These are phyloP conservation scores for Linepithema humile DNA, from an alignment of 1,140 invertebrate species.

Conservation along the genomic window DNA sequence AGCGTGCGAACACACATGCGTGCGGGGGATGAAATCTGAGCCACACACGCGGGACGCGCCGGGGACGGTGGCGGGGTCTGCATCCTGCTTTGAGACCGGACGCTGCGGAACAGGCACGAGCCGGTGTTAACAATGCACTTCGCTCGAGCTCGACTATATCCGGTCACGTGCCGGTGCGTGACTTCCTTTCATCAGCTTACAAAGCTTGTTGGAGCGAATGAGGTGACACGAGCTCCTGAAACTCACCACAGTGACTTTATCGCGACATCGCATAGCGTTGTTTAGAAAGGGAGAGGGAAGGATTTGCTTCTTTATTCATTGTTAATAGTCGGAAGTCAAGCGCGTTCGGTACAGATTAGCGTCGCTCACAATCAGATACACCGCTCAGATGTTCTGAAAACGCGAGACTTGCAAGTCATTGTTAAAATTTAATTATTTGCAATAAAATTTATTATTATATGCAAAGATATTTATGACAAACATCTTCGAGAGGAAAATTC, in stretches of 20 bases:
- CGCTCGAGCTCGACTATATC: conserved; percentile 65
- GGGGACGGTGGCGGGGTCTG: conserved; percentile 55
- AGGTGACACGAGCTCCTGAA: conserved; percentile 33
- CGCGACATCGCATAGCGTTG: background rate
- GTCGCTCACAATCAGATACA: background rate
- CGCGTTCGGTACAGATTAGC: background rate
- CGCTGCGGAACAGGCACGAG: conserved; percentile 62
- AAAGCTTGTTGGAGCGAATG: conserved; percentile 51
- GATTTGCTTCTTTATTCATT: background rate
- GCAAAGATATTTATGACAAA: no score
- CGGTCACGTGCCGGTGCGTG: conserved; percentile 69
- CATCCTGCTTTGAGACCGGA: conserved; percentile 74
- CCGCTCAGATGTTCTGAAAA: background rate
- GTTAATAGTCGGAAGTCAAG: background rate
- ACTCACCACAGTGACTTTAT: conserved; percentile 53
- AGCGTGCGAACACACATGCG: background rate
- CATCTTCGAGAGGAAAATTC: no score
- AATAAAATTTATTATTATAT: no score
- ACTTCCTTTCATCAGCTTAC: conserved; percentile 71
- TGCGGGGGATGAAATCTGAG: conserved; percentile 10
- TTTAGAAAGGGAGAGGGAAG: background rate
- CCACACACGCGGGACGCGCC: background rate
- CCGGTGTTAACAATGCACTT: conserved; percentile 75
- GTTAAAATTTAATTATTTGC: no score
- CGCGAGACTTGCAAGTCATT: no score